Percentiles rank a stretch among this genome's conserved stretches.
phyloP scores from a whole-genome alignment of 2,888 invertebrate genomes.

The Dorcus parallelipipedus region DNA sequence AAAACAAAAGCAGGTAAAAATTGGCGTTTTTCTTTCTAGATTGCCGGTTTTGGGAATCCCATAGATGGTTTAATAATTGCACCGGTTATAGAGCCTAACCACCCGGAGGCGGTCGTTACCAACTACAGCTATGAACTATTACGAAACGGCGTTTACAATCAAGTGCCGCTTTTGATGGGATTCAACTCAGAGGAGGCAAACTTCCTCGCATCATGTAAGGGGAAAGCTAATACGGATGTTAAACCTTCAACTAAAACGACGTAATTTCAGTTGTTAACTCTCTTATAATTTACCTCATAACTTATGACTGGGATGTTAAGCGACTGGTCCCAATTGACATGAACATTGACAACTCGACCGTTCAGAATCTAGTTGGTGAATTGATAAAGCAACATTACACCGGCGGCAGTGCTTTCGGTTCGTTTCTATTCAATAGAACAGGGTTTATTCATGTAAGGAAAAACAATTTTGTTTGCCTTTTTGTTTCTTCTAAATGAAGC shows the following conservation, averaged over 20 bases:
- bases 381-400: slow-evolving; percentile 5
- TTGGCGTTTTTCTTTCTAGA: background rate
- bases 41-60: slow-evolving; percentile 7
- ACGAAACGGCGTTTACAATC: slow-evolving; percentile 18
- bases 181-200: slow-evolving; percentile 25
- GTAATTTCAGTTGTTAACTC: slow-evolving; percentile 35
- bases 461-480: too few species aligned
- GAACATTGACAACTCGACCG: slow-evolving; percentile 16
- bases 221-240: background rate
- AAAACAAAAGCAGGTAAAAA: background rate
- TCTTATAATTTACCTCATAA: slow-evolving; percentile 42
- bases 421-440: too few species aligned
- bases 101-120: slow-evolving; percentile 34
- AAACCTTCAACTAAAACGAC: background rate
- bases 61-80: slow-evolving; percentile 33
- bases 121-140: slow-evolving; percentile 27
- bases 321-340: slow-evolving; percentile 44
- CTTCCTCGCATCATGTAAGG: background rate
- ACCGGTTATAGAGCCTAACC: slow-evolving; percentile 34
- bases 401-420: background rate
- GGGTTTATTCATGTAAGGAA: too few species aligned
- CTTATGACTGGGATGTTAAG: slow-evolving; percentile 45
- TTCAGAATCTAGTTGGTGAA: background rate
- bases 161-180: slow-evolving; percentile 27
- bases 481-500: too few species aligned